Evolutionary conservation across 2,888 invertebrate genomes (phyloP).

Genomic region (Drosophila multiciliata): DNA sequence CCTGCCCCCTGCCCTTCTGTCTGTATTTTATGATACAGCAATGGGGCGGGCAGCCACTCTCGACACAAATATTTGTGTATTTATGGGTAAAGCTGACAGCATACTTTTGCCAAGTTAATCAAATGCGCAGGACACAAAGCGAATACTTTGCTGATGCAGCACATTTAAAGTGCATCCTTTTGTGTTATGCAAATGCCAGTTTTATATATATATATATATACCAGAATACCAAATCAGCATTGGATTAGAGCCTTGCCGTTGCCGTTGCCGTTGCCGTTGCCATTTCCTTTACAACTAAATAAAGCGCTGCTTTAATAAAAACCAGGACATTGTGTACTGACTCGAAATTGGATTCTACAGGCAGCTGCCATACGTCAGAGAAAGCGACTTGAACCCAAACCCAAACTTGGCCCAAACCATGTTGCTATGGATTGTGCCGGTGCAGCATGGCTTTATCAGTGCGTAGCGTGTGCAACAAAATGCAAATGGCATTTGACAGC

Average conservation of each 20-base stretch:
- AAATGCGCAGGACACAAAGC: conserved; percentile 54
- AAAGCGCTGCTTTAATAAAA: conserved; percentile 61
- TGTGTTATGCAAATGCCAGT: conserved; percentile 40
- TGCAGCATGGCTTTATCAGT: conserved; percentile 57
- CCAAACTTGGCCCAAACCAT: not conserved
- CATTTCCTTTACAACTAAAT: conserved; percentile 10
- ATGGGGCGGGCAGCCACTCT: conserved; percentile 55
- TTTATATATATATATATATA: conserved; percentile 1
- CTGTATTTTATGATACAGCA: conserved; percentile 73
- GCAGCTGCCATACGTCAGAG: conserved; percentile 55
- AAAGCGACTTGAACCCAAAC: conserved; percentile 3
- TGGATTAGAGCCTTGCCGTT: conserved; percentile 16
- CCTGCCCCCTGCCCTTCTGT: not conserved
- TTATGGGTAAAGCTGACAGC: conserved; percentile 45
- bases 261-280: not conserved
- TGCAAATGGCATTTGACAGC: conserved; percentile 61
- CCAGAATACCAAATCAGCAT: conserved; percentile 17
- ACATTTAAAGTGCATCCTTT: conserved; percentile 55
- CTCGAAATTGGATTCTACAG: conserved; percentile 70
- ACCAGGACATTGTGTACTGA: conserved; percentile 41
- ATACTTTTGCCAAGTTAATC: conserved; percentile 33
- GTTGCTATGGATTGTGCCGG: conserved; percentile 16
- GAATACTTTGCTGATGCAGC: conserved; percentile 52
- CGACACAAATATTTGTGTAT: conserved; percentile 55
- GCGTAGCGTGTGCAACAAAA: conserved; percentile 38